Evolutionary conservation across 1,140 invertebrate species (phyloP).

Genomic region (Heliconius himera): DNA sequence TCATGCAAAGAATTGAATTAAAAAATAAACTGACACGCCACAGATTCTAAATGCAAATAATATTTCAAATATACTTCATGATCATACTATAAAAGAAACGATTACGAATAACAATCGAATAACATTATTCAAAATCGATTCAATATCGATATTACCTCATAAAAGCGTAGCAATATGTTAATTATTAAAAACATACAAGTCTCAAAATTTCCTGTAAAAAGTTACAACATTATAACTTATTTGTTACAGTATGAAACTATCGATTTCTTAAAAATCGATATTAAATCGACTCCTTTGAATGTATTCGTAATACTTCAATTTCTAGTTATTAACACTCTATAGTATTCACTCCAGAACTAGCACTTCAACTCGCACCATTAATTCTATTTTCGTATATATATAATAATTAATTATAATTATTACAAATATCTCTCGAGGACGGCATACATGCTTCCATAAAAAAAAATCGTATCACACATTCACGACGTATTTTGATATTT

Average conservation of each 20-base stretch:
- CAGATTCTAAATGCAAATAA: conserved; percentile 65
- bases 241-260: conserved; percentile 3
- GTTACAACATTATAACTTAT: background rate
- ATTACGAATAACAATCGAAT: conserved; percentile 4
- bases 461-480: conserved; percentile 43
- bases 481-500: conserved; percentile 51
- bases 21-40: conserved; percentile 49
- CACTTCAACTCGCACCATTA: conserved; percentile 37
- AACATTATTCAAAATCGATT: background rate
- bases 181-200: background rate
- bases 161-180: background rate
- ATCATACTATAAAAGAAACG: background rate
- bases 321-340: background rate
- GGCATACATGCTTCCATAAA: conserved; percentile 56
- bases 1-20: conserved; percentile 28
- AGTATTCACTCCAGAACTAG: background rate
- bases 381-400: conserved; percentile 32
- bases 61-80: conserved; percentile 27
- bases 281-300: conserved; percentile 44
- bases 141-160: background rate
- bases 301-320: background rate
- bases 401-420: conserved; percentile 35
- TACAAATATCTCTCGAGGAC: conserved; percentile 47
- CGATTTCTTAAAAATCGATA: conserved; percentile 16
- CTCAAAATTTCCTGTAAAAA: conserved; percentile 4